Conservation (phyloP, 2,113 vertebrate genomes). For the Herpailurus yagouaroundi region DNA sequence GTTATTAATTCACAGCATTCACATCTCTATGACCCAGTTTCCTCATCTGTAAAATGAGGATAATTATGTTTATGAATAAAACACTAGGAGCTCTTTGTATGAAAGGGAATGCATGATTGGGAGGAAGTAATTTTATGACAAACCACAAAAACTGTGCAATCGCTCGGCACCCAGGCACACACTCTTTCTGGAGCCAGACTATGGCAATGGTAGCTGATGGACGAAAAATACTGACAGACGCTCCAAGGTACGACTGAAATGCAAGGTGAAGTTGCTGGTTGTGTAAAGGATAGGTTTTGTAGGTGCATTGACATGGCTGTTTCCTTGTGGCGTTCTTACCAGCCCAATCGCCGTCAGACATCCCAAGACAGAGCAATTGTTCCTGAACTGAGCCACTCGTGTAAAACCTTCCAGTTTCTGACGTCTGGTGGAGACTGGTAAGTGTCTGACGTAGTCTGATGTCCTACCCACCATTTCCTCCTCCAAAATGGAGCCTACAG, state of each 20-base stretch:
- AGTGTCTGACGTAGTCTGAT: not conserved
- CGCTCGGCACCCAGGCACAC: too few species aligned
- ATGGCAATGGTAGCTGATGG: not conserved
- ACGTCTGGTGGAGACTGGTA: not conserved
- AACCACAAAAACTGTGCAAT: not conserved
- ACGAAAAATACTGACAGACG: not conserved
- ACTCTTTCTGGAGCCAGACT: not conserved
- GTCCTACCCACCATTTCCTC: not conserved
- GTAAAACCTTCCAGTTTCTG: not conserved
- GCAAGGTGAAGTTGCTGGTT: not conserved
- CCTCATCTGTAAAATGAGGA: slow-evolving; percentile 61
- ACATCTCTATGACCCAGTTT: slow-evolving; percentile 36
- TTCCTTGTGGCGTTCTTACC: not conserved
- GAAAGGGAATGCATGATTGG: not conserved
- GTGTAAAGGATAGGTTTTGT: fast-evolving
- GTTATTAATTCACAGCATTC: not conserved
- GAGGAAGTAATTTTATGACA: slow-evolving; percentile 17
- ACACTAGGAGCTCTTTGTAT: slow-evolving; percentile 2
- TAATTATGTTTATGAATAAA: slow-evolving; percentile 64
- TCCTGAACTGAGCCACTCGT: fast-evolving
- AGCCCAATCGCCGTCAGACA: not conserved
- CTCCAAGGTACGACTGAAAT: not conserved
- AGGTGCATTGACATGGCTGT: fast-evolving
- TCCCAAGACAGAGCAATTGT: not conserved
- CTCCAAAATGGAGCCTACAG: not conserved